Evolutionary conservation across 2,888 invertebrate species (phyloP).

Genomic region (Trachelus tabidus): DNA sequence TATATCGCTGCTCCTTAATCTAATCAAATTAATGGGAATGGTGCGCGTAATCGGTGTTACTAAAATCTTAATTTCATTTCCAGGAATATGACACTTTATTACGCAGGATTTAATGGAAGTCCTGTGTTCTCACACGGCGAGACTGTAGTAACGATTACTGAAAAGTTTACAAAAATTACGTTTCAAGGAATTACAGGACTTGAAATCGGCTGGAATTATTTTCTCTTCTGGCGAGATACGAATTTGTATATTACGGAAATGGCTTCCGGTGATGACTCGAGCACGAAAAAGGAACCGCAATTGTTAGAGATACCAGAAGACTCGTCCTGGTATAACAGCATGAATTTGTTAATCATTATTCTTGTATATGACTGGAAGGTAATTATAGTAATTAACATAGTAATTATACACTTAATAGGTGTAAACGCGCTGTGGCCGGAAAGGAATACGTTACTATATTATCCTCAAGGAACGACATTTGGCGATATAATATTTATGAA

Average conservation of each 20-base stretch:
- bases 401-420: conserved; percentile 36
- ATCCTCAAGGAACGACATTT: conserved; percentile 46
- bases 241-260: conserved; percentile 49
- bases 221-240: conserved; percentile 50
- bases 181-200: conserved; percentile 44
- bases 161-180: conserved; percentile 41
- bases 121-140: conserved; percentile 31
- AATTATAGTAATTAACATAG: conserved; percentile 6
- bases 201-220: conserved; percentile 60
- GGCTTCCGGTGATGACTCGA: conserved; percentile 18
- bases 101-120: conserved; percentile 49
- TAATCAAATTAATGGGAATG: background rate
- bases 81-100: conserved; percentile 28
- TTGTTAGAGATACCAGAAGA: conserved; percentile 45
- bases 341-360: background rate
- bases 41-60: background rate
- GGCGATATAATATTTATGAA: conserved; percentile 52
- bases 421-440: conserved; percentile 45
- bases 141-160: conserved; percentile 26
- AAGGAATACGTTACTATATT: conserved; percentile 46
- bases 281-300: conserved; percentile 12
- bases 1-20: background rate
- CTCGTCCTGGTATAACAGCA: background rate
- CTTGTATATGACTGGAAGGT: conserved; percentile 30
- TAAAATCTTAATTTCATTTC: background rate